These are phyloP conservation scores for Blastobasis adustella DNA, from an alignment of 2,888 invertebrate genomes.

Conservation along the genomic window DNA sequence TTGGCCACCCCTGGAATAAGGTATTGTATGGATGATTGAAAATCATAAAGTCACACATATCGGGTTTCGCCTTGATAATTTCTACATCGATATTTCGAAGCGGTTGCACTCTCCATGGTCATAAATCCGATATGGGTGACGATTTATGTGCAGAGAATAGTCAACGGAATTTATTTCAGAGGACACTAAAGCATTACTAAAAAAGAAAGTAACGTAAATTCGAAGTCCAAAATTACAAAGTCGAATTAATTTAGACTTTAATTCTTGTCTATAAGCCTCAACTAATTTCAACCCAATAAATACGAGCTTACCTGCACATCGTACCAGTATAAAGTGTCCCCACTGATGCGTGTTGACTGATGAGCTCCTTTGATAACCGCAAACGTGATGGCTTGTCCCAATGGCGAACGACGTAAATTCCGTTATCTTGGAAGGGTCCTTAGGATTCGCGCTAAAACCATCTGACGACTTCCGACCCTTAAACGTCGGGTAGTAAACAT, in stretches of 20 bases:
- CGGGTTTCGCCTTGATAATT: neutral
- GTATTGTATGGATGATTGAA: neutral
- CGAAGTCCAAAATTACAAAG: neutral
- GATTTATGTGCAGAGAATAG: too few relatives aligned
- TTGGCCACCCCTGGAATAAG: too few relatives aligned
- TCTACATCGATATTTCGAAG: too few relatives aligned
- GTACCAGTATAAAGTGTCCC: constrained; percentile 5
- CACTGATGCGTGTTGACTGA: constrained; percentile 11
- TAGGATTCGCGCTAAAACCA: constrained; percentile 4
- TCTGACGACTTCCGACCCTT: constrained; percentile 1
- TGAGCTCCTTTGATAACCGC: constrained; percentile 1
- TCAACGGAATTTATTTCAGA: neutral
- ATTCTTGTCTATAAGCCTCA: too few relatives aligned
- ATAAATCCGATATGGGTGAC: too few relatives aligned
- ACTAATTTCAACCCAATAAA: neutral
- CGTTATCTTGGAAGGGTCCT: constrained; percentile 4
- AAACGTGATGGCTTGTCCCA: constrained; percentile 8
- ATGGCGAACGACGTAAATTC: constrained; percentile 12
- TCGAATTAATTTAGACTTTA: too few relatives aligned
- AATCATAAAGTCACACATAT: neutral
- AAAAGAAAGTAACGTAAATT: neutral
- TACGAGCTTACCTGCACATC: neutral
- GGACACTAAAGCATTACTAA: neutral
- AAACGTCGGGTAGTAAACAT: neutral
- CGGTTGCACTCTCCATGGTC: too few relatives aligned